A percentile compares a stretch with the other conserved stretches of the same genome.
phyloP scores from a whole-genome alignment of 2,888 invertebrate genomes.

The Tipula helvola region DNA sequence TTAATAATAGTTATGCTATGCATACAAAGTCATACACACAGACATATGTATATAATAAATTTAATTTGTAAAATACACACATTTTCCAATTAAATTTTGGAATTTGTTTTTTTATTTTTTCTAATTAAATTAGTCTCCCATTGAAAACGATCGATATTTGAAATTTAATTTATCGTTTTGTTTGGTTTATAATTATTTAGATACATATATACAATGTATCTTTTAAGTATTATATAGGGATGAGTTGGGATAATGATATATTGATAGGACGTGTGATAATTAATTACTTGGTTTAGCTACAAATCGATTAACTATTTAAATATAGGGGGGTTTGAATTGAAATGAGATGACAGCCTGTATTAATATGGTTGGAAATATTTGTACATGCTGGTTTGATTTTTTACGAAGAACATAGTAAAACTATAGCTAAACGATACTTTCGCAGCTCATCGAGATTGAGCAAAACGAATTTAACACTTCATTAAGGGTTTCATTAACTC shows the following conservation, averaged over 20 bases:
- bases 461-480: no score
- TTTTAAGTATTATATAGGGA: neutral
- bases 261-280: neutral
- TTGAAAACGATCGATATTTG: neutral
- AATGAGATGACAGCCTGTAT: no score
- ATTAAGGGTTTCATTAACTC: no score
- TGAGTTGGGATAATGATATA: neutral
- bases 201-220: neutral
- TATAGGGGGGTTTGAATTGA: no score
- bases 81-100: neutral
- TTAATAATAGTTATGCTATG: no score
- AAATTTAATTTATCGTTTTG: neutral
- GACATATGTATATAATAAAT: neutral
- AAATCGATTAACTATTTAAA: neutral
- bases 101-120: neutral
- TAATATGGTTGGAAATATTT: no score
- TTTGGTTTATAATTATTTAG: neutral
- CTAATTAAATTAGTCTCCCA: neutral
- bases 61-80: neutral
- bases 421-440: no score
- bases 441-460: no score
- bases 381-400: no score
- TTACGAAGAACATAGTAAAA: no score
- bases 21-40: neutral
- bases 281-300: neutral